A percentile compares a stretch with the other conserved stretches of the same genome.
Conservation (phyloP, 64 coral and sea anemone genomes). For the Montipora foliosa region DNA sequence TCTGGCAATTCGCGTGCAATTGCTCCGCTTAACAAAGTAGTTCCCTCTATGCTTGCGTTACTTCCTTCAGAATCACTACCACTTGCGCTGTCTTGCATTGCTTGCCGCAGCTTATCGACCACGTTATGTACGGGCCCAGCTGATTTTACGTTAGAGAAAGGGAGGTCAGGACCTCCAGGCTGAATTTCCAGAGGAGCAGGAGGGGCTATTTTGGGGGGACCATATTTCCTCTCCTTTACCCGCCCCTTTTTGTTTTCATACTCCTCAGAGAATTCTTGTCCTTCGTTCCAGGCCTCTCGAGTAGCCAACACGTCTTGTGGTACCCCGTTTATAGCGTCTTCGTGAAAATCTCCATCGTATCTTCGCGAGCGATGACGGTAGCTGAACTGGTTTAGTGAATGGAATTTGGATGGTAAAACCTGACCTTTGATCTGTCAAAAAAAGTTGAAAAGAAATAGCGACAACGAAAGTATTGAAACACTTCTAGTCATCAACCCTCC, state of each 20-base stretch:
- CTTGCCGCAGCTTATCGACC: background rate
- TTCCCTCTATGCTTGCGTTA: background rate
- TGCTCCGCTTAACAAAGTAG: background rate
- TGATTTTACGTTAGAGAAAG: background rate
- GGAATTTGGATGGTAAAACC: slow-evolving; percentile 67
- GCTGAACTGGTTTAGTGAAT: slow-evolving; percentile 64
- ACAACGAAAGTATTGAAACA: too few relatives aligned
- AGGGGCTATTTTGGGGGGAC: background rate
- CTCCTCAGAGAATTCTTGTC: slow-evolving; percentile 57
- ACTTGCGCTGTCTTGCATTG: background rate
- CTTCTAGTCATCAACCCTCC: too few relatives aligned
- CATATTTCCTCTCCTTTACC: slow-evolving; percentile 34
- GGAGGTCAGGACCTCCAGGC: background rate
- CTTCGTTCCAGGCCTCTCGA: slow-evolving; percentile 76
- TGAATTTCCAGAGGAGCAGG: background rate
- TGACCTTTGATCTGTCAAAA: slow-evolving; percentile 69
- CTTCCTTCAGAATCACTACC: slow-evolving; percentile 36
- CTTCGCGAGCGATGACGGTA: slow-evolving; percentile 39
- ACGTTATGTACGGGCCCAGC: background rate
- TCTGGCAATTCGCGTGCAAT: background rate
- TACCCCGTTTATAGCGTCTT: slow-evolving; percentile 11
- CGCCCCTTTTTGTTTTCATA: slow-evolving; percentile 73
- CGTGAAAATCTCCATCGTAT: slow-evolving; percentile 67
- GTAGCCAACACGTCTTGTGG: slow-evolving; percentile 9
- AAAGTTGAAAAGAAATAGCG: background rate